phyloP scores from a whole-genome alignment of 2,888 invertebrate genomes.

The Xanthorhoe designata region DNA sequence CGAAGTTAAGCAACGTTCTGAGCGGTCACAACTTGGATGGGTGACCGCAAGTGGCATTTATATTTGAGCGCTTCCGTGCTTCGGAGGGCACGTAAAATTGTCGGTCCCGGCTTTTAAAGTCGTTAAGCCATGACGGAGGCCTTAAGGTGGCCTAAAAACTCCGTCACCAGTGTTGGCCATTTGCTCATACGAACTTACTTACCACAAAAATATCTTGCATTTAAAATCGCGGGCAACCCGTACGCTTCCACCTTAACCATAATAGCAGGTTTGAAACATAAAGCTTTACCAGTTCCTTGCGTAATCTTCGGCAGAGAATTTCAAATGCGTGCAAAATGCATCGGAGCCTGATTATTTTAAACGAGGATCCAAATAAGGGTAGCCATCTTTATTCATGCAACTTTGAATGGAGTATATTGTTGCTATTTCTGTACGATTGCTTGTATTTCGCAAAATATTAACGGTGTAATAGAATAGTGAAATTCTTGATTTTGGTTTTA shows the following conservation, averaged over 20 bases:
- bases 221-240: too few species aligned
- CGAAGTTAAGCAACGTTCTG: too few species aligned
- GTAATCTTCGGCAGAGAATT: constrained; percentile 27
- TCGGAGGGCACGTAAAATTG: too few species aligned
- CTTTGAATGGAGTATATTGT: constrained; percentile 31
- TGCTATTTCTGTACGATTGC: constrained; percentile 17
- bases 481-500: constrained; percentile 4
- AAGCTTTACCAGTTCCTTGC: constrained; percentile 20
- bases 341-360: constrained; percentile 36
- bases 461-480: background rate
- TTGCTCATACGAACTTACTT: too few species aligned
- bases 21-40: too few species aligned
- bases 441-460: background rate
- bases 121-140: too few species aligned
- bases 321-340: constrained; percentile 35
- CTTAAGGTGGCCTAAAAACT: too few species aligned
- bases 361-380: constrained; percentile 37
- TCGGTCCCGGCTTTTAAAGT: too few species aligned
- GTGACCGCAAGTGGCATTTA: too few species aligned
- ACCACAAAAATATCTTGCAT: too few species aligned
- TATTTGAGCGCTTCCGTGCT: too few species aligned
- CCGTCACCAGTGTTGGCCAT: too few species aligned
- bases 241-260: background rate
- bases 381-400: constrained; percentile 35
- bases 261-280: background rate